Conservation (phyloP, 2,888 invertebrate species). For the Agonopterix alstromeriana region DNA sequence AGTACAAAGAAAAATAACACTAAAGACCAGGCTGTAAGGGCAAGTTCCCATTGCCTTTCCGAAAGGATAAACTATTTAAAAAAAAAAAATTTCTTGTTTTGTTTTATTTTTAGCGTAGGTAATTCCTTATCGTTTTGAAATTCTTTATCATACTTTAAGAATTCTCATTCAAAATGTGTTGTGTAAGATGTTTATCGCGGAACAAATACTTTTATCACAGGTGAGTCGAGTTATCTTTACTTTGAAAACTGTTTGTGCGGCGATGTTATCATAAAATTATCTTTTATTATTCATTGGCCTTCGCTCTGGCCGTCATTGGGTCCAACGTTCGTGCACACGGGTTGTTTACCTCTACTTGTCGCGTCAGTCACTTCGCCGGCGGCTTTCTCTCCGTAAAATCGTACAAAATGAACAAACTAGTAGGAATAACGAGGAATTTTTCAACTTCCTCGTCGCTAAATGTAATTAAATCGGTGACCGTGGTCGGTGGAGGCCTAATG, state of each 20-base stretch:
- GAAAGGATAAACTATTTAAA: too few species aligned
- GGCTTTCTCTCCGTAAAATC: conserved; percentile 9
- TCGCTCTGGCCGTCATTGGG: not conserved
- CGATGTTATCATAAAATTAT: not conserved
- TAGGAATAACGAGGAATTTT: conserved; percentile 50
- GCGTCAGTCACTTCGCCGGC: conserved; percentile 6
- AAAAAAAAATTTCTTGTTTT: too few species aligned
- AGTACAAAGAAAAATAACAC: too few species aligned
- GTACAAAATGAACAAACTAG: conserved; percentile 47
- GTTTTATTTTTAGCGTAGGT: too few species aligned
- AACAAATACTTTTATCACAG: conserved; percentile 1
- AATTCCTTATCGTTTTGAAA: too few species aligned
- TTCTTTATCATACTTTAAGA: too few species aligned
- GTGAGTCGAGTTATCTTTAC: conserved; percentile 5
- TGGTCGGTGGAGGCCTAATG: conserved; percentile 94
- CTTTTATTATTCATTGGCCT: not conserved
- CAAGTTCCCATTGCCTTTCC: too few species aligned
- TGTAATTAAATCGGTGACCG: conserved; percentile 86
- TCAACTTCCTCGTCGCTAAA: conserved; percentile 60
- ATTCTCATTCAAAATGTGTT: conserved; percentile 12
- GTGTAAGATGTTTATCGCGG: not conserved
- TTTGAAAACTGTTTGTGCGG: not conserved
- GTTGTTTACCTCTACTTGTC: not conserved
- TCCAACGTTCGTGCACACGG: conserved; percentile 1
- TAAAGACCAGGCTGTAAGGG: too few species aligned